These are phyloP conservation scores for Octodonta nipae DNA, from an alignment of 2,888 invertebrate genomes.

Conservation along the genomic window DNA sequence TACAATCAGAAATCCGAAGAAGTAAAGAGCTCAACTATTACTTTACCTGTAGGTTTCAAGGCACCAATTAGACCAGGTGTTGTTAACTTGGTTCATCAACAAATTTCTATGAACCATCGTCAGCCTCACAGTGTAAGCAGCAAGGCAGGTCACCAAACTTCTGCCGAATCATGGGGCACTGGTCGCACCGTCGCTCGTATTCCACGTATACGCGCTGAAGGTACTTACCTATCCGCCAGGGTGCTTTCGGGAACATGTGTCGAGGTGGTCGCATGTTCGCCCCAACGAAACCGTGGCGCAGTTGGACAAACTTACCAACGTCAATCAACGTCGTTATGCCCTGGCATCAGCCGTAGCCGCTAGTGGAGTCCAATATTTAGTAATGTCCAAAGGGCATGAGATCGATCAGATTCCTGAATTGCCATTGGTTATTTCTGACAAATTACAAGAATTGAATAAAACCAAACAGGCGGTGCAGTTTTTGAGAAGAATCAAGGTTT, in stretches of 20 bases:
- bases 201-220: constrained; percentile 98
- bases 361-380: constrained; percentile 88
- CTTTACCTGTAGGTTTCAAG: constrained; percentile 89
- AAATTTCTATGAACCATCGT: constrained; percentile 89
- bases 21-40: constrained; percentile 56
- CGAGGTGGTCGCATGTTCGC: constrained; percentile 99
- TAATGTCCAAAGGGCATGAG: constrained; percentile 88
- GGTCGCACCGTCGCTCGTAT: constrained; percentile 99
- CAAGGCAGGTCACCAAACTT: constrained; percentile 95
- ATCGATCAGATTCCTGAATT: constrained; percentile 89
- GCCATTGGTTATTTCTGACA: constrained; percentile 91
- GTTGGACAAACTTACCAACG: constrained; percentile 94
- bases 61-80: constrained; percentile 97
- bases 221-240: constrained; percentile 99
- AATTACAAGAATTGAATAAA: constrained; percentile 88
- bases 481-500: constrained; percentile 84
- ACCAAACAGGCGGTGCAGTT: constrained; percentile 97
- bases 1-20: constrained; percentile 90
- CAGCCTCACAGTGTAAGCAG: constrained; percentile 95
- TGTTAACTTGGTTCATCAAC: constrained; percentile 91
- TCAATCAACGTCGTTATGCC: constrained; percentile 83
- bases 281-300: constrained; percentile 92
- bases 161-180: constrained; percentile 99
- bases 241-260: constrained; percentile 99
- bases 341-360: constrained; percentile 95